Evolutionary conservation across 2,113 vertebrate species (phyloP).

Genomic region (Neotoma lepida): DNA sequence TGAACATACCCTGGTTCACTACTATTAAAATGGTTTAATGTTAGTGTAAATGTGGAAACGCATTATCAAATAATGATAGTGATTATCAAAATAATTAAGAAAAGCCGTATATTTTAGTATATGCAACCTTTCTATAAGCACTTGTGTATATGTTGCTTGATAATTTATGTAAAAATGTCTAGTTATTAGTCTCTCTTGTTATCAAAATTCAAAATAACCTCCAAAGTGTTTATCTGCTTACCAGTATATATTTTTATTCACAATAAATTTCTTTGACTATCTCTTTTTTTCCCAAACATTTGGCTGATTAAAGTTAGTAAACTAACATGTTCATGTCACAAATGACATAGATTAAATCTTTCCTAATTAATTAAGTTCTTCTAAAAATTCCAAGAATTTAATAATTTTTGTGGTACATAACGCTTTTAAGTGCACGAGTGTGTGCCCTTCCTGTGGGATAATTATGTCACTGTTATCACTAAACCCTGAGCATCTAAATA

Average conservation of each 20-base stretch:
- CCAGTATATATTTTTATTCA: not conserved
- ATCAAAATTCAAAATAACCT: constrained; percentile 14
- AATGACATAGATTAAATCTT: not conserved
- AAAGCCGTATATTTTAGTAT: not conserved
- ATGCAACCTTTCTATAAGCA: not conserved
- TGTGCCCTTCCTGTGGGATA: not conserved
- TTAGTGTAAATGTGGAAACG: not conserved
- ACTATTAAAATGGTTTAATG: constrained; percentile 25
- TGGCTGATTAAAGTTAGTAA: not conserved
- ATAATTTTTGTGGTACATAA: not conserved
- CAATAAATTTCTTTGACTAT: not conserved
- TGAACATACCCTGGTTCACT: not conserved
- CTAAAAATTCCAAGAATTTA: not conserved
- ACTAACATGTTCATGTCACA: not conserved
- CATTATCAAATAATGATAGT: not conserved
- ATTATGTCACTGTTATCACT: not conserved
- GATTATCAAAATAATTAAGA: not conserved
- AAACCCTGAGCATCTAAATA: not conserved
- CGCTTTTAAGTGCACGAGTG: not conserved
- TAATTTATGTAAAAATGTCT: not conserved
- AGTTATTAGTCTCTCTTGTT: not conserved
- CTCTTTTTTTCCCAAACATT: not conserved
- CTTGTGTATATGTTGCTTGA: not conserved
- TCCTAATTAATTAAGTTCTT: not conserved
- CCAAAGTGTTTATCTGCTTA: not conserved